Evolutionary conservation across 1,140 invertebrate species (phyloP), one percentile per base, ranked within the genome.

Genomic region (Zaprionus lachaisei): DNA sequence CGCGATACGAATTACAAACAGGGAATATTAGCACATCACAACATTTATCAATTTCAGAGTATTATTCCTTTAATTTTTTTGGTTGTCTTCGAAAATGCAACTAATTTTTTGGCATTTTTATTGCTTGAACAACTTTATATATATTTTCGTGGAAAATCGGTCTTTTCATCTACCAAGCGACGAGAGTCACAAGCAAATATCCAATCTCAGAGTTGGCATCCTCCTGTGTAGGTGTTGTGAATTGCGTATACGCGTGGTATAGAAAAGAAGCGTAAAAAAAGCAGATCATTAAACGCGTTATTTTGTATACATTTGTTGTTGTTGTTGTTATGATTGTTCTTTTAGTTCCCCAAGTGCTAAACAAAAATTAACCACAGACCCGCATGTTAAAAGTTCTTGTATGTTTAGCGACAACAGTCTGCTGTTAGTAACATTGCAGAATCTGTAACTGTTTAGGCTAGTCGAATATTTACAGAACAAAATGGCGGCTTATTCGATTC

Each of bases 171-270:
- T 94, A 95, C 92, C 94, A 94, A 93, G 93, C 93, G 93, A 94
- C 93, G 37, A 93, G 24, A 79, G 94, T 93, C 79, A 93, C 94
- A 77, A 95, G 93, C 83, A 94, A 93, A 77, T 93, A 92, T 93
- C 94, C 94, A 91, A 94, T 93, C 57, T 94, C 93, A 89, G 93
- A 93, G 86, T 93, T 69, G 37, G 73, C 82, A 82, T 92, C 87
- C 76, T 93, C 92, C 86, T 92, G 83, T 89, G 72, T 51, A 17
- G 12, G 67, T 79, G 74, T 70, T 77, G 72, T 69, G 41, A 71
- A 63, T 77, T 70, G 51, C 20, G 63, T 70, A 64, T 62, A 54
- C 26, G 31, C 55, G 28, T 56, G 55, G 49, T 64, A 51, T 64
- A 61, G 75, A 63, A 79, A 66, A 73, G 65, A 89, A 81, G 81